Evolutionary conservation across 2,113 vertebrate species (phyloP).

Genomic region (Phylloscopus whistleri): DNA sequence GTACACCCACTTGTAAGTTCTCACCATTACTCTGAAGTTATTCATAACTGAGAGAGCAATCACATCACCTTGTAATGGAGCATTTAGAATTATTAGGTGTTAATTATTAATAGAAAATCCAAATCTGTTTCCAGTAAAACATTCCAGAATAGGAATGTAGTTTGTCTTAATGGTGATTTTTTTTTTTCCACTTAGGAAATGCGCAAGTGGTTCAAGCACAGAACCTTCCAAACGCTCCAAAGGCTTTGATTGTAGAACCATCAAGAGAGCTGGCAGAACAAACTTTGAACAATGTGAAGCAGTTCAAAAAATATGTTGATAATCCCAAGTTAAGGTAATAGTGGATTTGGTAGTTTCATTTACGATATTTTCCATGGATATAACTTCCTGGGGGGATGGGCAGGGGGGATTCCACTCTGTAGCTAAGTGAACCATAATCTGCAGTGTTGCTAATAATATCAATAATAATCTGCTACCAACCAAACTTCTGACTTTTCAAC

Average conservation of each 20-base stretch:
- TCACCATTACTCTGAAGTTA: background rate
- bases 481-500: background rate
- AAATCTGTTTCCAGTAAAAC: background rate
- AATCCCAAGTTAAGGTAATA: slow-evolving; percentile 91
- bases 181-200: slow-evolving; percentile 72
- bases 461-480: background rate
- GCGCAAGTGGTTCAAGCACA: slow-evolving; percentile 88
- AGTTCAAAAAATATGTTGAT: slow-evolving; percentile 91
- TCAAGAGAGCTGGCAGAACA: slow-evolving; percentile 96
- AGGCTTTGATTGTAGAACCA: slow-evolving; percentile 92
- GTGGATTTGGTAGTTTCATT: background rate
- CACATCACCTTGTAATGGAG: background rate
- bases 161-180: background rate
- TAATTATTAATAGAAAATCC: background rate
- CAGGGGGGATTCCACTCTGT: rapidly evolving
- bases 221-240: slow-evolving; percentile 84
- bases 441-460: background rate
- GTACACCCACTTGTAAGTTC: background rate
- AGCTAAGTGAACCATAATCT: background rate
- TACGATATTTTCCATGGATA: background rate
- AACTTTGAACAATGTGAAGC: slow-evolving; percentile 90
- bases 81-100: background rate
- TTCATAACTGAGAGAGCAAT: background rate
- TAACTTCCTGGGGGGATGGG: rapidly evolving
- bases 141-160: background rate